Evolutionary conservation across 2,113 vertebrate species (phyloP).

Genomic region (Ariopsis seemanni): DNA sequence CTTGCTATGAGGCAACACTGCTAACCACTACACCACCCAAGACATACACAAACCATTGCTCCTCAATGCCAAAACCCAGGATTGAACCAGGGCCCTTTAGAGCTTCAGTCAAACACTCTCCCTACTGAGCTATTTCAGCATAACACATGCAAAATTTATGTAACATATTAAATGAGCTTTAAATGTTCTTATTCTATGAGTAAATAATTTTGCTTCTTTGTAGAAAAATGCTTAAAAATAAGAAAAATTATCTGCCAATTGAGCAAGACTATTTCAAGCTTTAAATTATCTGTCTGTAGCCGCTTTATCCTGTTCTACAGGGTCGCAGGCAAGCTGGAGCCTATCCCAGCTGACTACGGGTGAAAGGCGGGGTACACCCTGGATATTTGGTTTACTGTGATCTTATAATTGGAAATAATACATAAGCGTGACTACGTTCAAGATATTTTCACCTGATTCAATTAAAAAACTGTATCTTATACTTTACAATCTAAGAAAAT

Average conservation of each 20-base stretch:
- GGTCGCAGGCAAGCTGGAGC: too few species aligned
- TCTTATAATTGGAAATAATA: neutral
- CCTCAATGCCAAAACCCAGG: too few species aligned
- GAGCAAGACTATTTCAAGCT: neutral
- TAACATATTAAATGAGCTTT: neutral
- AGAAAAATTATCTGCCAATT: neutral
- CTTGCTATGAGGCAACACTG: too few species aligned
- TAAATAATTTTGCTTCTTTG: neutral
- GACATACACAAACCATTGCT: too few species aligned
- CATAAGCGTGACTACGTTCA: neutral
- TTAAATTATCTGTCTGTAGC: neutral
- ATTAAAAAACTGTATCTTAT: neutral
- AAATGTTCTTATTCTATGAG: neutral
- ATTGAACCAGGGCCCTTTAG: too few species aligned
- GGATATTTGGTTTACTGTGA: neutral
- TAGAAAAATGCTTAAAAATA: neutral
- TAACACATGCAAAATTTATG: too few species aligned
- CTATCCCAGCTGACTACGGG: too few species aligned
- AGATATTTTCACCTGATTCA: neutral
- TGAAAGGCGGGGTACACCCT: too few species aligned
- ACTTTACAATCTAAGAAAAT: neutral
- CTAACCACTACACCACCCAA: too few species aligned
- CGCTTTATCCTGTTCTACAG: too few species aligned
- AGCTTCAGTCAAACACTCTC: too few species aligned
- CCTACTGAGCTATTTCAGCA: too few species aligned